Evolutionary conservation across 2,797 vertebrate species (phyloP).

Genomic region (Chaetodon trifasciatus): DNA sequence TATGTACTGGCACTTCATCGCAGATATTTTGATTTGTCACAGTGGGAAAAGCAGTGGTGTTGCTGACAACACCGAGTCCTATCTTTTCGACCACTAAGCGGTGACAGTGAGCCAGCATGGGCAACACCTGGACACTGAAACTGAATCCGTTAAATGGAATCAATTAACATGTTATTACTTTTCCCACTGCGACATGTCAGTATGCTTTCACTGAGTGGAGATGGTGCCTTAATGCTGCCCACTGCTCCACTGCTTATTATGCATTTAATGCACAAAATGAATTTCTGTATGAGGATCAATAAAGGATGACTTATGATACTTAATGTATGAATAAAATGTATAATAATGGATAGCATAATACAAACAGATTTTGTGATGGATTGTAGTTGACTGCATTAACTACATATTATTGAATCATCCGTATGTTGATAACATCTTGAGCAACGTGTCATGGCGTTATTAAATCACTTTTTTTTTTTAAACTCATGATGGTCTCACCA

Average conservation of each 20-base stretch:
- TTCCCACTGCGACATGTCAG: background rate
- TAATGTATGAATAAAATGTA: no score
- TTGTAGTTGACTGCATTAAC: background rate
- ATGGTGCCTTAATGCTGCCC: no score
- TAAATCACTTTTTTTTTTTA: background rate
- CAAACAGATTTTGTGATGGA: background rate
- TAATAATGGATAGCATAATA: background rate
- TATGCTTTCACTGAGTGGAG: background rate
- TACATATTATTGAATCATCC: background rate
- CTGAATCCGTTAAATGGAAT: background rate
- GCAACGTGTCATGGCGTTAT: background rate
- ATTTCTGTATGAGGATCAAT: no score
- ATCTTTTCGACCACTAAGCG: background rate
- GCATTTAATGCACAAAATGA: no score
- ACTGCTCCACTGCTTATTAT: no score
- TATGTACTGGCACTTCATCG: background rate
- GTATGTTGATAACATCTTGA: background rate
- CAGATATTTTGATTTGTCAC: background rate
- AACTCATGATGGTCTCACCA: background rate
- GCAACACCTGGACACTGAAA: conserved; percentile 4
- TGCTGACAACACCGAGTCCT: background rate
- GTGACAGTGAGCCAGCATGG: background rate
- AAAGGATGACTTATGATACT: no score
- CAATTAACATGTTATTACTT: background rate
- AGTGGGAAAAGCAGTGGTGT: background rate